Base-by-base conservation (phyloP, 2,797 vertebrate species). In the Eurystomus glaucurus region DNA sequence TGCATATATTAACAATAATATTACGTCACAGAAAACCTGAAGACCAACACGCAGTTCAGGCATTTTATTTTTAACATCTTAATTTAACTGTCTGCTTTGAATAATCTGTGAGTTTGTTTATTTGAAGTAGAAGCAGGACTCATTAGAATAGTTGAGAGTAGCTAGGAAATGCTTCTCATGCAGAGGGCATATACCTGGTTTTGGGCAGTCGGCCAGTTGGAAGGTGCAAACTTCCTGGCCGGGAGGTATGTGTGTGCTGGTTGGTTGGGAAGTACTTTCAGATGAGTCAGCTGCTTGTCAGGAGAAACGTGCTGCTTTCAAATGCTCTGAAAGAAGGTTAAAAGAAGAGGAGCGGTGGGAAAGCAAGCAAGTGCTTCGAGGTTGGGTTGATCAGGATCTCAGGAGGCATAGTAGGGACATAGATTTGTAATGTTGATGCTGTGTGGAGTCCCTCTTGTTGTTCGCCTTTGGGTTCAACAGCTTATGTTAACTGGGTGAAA, bases 181-280 rank as follows among this genome's bases (percentile, higher is more conserved):
- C 74, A 33, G 90, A 93, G 68, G 94, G 94, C 88, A 93, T 90
- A 37, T 92, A 87, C 58, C 85, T 96, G 75, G 83, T 43, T 88
- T 66, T 46, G 55, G 95, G 92, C 84, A 21, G 29, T 41, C 21
- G 31, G 88, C 95, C 96, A 96, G 81, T 43, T 93, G 91, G 80
- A 94, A 95, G 86, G 91, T 92, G 70, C 68, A 74, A 66, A 95
- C 93, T 96, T 97, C 96, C 96, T 96, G 92, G 84, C 96, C 51
- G 58, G 80, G 75, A 96, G 96, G 94, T 82, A 96, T 82, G 62
- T 8, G 1, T 89, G 88, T 0, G 0, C 80, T 70, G 70, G 81
- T 91, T 92, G 43, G 46, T 83, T 94, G 77, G 94, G 74, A 97
- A 95, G 19, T 82, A 25, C 39, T 89, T 92, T 87, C 1, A 43